phyloP scores from a whole-genome alignment of 2,797 vertebrate genomes.

The Capromys pilorides region DNA sequence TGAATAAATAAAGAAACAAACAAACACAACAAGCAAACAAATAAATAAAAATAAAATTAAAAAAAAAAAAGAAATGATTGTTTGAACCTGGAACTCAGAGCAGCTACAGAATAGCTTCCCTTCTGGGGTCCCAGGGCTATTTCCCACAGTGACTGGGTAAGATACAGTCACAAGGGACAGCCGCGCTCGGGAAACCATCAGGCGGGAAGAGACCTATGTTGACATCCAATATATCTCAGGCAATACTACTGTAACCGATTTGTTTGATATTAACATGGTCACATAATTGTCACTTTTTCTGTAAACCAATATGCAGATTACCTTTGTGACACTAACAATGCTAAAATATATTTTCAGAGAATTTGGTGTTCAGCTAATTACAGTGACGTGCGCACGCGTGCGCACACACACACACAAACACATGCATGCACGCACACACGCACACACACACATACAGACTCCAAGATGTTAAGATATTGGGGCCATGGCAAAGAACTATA shows the following conservation, averaged over 20 bases:
- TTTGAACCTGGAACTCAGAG: background rate
- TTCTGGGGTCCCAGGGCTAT: background rate
- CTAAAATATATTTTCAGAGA: background rate
- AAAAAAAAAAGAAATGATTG: background rate
- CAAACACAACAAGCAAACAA: too few species aligned
- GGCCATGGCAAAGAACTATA: background rate
- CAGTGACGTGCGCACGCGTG: too few species aligned
- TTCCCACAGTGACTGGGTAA: background rate
- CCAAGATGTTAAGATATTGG: background rate
- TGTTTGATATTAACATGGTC: background rate
- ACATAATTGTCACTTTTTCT: background rate
- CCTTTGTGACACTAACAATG: background rate
- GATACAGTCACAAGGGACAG: background rate
- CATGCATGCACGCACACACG: too few species aligned
- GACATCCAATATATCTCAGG: background rate
- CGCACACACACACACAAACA: background rate
- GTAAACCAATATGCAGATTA: background rate
- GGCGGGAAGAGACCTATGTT: background rate
- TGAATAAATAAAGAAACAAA: too few species aligned
- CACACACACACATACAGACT: background rate
- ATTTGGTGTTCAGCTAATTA: background rate
- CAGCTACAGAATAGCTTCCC: background rate
- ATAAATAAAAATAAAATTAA: too few species aligned
- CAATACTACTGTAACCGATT: background rate
- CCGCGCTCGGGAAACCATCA: background rate